Percentiles rank a stretch among this genome's conserved stretches.
Evolutionary conservation across 2,113 vertebrate species (phyloP).

Genomic region (Ptilonorhynchus violaceus): DNA sequence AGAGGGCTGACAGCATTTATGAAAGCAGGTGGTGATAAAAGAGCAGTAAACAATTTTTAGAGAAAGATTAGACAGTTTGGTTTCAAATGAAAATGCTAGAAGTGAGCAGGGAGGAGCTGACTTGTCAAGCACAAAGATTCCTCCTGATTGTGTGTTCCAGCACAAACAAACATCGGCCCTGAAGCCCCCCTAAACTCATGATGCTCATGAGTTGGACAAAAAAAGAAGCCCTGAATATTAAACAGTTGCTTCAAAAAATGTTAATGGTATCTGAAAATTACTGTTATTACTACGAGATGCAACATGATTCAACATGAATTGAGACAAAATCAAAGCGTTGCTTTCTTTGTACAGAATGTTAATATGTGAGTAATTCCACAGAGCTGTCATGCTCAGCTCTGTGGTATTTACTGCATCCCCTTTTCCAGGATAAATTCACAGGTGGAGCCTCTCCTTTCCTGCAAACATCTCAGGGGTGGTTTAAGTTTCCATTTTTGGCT

Average conservation of each 20-base stretch:
- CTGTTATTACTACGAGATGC: not conserved
- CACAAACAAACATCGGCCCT: not conserved
- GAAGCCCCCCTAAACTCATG: not conserved
- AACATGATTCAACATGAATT: not conserved
- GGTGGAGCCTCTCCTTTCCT: not conserved
- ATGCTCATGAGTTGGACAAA: not conserved
- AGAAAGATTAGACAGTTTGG: not conserved
- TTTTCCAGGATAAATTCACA: not conserved
- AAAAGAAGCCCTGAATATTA: not conserved
- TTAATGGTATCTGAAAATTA: not conserved
- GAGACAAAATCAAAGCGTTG: not conserved
- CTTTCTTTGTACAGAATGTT: not conserved
- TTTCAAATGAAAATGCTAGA: not conserved
- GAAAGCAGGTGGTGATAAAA: slow-evolving; percentile 13
- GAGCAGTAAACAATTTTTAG: not conserved
- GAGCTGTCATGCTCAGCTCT: not conserved
- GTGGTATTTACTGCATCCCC: not conserved
- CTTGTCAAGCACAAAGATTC: not conserved
- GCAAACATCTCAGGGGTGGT: not conserved
- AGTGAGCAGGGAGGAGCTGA: not conserved
- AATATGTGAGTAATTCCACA: not conserved
- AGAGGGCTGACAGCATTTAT: not conserved
- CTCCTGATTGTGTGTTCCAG: not conserved
- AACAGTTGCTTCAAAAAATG: not conserved
- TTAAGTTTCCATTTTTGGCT: not conserved